Conservation (phyloP, 2,113 vertebrate genomes). For the Variabilichromis moorii region DNA sequence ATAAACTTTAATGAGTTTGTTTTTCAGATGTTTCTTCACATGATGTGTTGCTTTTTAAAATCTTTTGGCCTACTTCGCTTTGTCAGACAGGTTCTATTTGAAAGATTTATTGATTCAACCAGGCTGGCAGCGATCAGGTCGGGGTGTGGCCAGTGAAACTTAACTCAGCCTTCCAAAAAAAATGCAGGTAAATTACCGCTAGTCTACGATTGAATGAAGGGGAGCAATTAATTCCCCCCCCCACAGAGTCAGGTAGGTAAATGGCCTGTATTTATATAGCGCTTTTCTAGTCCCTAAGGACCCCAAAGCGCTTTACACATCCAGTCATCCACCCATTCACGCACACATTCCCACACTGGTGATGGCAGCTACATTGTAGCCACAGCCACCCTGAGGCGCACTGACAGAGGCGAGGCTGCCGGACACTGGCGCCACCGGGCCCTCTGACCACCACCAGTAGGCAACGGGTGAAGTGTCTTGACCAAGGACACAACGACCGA, state of each 20-base stretch:
- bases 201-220: not conserved
- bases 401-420: too few species aligned
- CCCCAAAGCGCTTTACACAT: too few species aligned
- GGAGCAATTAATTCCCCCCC: not conserved
- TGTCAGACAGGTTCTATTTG: not conserved
- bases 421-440: too few species aligned
- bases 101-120: not conserved
- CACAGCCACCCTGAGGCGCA: too few species aligned
- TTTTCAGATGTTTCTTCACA: not conserved
- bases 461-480: too few species aligned
- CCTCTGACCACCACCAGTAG: fast-evolving
- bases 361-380: too few species aligned
- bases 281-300: too few species aligned
- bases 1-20: not conserved
- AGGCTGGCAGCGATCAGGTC: not conserved
- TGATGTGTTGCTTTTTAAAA: not conserved
- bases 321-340: too few species aligned
- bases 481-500: too few species aligned
- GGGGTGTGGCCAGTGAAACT: not conserved
- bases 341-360: too few species aligned
- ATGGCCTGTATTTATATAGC: too few species aligned
- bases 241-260: not conserved
- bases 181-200: not conserved
- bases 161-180: not conserved
- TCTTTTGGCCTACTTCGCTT: not conserved